Conservation (phyloP, 2,113 vertebrate species). For the Damaliscus lunatus region DNA sequence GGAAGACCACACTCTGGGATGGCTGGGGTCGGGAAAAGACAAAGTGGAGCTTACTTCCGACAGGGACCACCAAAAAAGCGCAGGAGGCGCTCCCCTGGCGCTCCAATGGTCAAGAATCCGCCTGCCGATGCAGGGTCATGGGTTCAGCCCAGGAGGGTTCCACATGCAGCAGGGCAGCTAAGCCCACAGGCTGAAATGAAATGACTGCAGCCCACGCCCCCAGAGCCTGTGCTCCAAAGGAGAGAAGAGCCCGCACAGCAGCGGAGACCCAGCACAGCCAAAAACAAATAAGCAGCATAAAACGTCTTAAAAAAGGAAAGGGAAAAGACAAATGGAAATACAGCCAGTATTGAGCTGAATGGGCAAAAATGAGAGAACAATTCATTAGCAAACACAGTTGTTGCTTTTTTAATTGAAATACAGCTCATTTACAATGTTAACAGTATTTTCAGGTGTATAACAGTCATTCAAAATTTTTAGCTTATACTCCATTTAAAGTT, state of each 20-base stretch:
- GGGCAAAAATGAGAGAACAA: background rate
- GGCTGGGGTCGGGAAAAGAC: background rate
- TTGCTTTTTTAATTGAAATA: background rate
- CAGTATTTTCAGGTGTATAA: background rate
- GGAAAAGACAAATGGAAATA: background rate
- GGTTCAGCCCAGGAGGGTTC: background rate
- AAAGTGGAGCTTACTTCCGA: rapidly evolving
- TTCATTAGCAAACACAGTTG: background rate
- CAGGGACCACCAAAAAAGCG: rapidly evolving
- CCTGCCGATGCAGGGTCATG: background rate
- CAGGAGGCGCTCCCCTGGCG: background rate
- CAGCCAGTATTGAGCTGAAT: background rate
- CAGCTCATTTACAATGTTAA: background rate
- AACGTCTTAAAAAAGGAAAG: background rate
- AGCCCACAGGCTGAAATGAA: rapidly evolving
- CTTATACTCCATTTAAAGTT: background rate
- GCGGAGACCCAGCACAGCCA: background rate
- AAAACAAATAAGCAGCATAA: rapidly evolving
- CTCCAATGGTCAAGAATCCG: rapidly evolving
- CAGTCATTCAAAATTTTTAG: background rate
- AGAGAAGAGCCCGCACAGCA: rapidly evolving
- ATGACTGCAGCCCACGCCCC: rapidly evolving
- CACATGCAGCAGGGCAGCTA: background rate
- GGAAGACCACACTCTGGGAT: rapidly evolving
- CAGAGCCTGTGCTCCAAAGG: rapidly evolving